phyloP scores from a whole-genome alignment of 2,797 vertebrate species.

The Glossophaga mutica region DNA sequence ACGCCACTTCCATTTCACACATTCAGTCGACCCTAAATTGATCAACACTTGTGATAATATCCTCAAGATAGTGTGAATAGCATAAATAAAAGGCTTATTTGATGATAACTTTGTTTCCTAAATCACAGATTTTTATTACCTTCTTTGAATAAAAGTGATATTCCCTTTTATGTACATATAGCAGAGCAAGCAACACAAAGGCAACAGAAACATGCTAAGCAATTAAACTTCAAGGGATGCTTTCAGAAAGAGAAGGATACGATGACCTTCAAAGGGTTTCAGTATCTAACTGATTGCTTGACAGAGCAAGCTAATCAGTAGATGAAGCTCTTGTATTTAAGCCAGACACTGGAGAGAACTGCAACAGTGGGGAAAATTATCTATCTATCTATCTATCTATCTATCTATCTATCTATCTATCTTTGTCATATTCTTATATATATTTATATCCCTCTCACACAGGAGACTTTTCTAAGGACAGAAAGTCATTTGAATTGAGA shows the following conservation, averaged over 20 bases:
- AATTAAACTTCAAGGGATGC: conserved; percentile 68
- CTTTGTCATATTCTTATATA: background rate
- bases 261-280: conserved; percentile 79
- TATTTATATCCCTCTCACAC: background rate
- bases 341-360: conserved; percentile 72
- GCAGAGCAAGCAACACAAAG: conserved; percentile 63
- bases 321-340: conserved; percentile 80
- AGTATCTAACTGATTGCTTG: conserved; percentile 72
- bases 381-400: no score
- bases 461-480: conserved; percentile 63
- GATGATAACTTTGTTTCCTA: conserved; percentile 65
- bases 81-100: conserved; percentile 55
- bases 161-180: conserved; percentile 52
- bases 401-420: no score
- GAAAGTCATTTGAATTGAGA: conserved; percentile 63
- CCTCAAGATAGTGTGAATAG: conserved; percentile 21
- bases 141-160: conserved; percentile 61
- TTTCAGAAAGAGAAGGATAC: conserved; percentile 72
- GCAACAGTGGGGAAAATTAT: background rate
- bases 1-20: background rate
- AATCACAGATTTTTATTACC: conserved; percentile 60
- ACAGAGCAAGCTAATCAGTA: conserved; percentile 79
- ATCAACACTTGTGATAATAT: conserved; percentile 44
- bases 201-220: conserved; percentile 63
- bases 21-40: conserved; percentile 5